A percentile compares a stretch with the other conserved stretches of the same genome.
Conservation (phyloP, 2,888 invertebrate genomes). For the Scaptomyza reducta region DNA sequence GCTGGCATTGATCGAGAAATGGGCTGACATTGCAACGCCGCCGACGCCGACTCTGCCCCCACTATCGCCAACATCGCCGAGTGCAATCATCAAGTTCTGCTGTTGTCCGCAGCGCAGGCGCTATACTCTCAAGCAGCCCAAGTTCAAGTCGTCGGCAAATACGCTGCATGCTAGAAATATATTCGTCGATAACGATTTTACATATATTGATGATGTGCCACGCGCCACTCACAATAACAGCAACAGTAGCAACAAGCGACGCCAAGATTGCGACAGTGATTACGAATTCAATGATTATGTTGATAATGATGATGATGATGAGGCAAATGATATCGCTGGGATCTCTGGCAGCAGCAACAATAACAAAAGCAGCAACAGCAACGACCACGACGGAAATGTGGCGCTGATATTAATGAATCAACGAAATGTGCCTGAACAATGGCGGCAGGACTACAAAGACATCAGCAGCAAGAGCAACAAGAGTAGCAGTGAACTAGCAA, state of each 20-base stretch:
- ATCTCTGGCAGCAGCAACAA: constrained; percentile 42
- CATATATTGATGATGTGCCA: constrained; percentile 82
- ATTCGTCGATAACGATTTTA: constrained; percentile 81
- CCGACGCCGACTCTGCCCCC: constrained; percentile 69
- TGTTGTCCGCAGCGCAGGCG: constrained; percentile 82
- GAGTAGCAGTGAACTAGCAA: constrained; percentile 40
- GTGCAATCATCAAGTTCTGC: constrained; percentile 80
- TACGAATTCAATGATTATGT: constrained; percentile 59
- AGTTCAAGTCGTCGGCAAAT: constrained; percentile 59
- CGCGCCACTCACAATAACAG: constrained; percentile 45
- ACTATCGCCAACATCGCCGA: constrained; percentile 81
- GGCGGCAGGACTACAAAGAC: constrained; percentile 75
- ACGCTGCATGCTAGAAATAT: constrained; percentile 80
- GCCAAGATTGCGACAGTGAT: constrained; percentile 66
- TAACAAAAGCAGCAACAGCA: constrained; percentile 9
- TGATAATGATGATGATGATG: constrained; percentile 54
- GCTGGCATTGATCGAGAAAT: constrained; percentile 82
- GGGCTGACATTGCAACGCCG: constrained; percentile 80
- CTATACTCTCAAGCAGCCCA: constrained; percentile 78
- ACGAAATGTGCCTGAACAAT: constrained; percentile 75
- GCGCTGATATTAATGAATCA: constrained; percentile 78
- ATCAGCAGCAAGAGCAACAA: constrained; percentile 54
- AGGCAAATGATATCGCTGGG: constrained; percentile 53
- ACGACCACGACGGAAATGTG: constrained; percentile 73
- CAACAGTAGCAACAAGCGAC: constrained; percentile 47